Evolutionary conservation across 1,140 invertebrate genomes (phyloP).

Genomic region (Sycophaga agraensis): DNA sequence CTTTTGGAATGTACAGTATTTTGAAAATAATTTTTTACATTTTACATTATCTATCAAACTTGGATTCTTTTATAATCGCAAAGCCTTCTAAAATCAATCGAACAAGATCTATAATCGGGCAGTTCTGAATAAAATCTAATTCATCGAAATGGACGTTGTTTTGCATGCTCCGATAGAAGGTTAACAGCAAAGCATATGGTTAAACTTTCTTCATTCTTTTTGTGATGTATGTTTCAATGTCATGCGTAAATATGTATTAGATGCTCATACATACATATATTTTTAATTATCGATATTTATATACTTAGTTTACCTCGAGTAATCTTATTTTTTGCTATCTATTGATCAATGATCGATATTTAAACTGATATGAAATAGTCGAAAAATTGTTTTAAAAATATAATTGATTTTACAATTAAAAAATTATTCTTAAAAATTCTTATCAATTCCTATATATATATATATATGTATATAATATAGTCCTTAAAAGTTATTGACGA

Average conservation of each 20-base stretch:
- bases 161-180: too few species aligned
- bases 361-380: background rate
- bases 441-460: too few species aligned
- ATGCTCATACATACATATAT: too few species aligned
- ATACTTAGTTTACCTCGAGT: too few species aligned
- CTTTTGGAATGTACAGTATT: constrained; percentile 22
- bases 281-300: too few species aligned
- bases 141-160: background rate
- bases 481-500: too few species aligned
- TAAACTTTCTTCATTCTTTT: background rate
- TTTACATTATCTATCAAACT: constrained; percentile 10
- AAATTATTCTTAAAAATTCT: background rate
- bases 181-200: background rate
- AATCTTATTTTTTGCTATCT: background rate
- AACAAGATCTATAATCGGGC: constrained; percentile 12
- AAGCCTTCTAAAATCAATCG: background rate
- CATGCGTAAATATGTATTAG: too few species aligned
- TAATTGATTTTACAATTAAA: background rate
- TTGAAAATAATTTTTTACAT: constrained; percentile 8
- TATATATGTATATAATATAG: too few species aligned
- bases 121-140: constrained; percentile 19
- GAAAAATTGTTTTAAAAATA: background rate
- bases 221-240: background rate
- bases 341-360: constrained; percentile 1
- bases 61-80: background rate